phyloP scores from a whole-genome alignment of 2,113 vertebrate species.

The Casuarius casuarius region DNA sequence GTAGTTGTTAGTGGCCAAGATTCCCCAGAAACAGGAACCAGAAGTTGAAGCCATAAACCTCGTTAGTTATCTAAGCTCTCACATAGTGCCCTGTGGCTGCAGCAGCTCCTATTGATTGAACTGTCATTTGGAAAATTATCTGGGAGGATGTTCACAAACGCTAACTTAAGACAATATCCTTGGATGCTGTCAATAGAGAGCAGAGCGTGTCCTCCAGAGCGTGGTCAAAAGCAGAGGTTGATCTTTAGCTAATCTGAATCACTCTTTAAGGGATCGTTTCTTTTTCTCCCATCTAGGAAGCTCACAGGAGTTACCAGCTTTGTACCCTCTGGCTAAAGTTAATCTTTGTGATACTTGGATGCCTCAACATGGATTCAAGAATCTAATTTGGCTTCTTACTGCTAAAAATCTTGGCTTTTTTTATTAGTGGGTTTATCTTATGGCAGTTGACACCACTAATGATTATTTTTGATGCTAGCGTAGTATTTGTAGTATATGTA shows the following conservation, averaged over 20 bases:
- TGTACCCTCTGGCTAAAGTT: too few relatives aligned
- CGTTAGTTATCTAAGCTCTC: too few relatives aligned
- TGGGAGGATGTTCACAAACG: too few relatives aligned
- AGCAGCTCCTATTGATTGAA: not conserved
- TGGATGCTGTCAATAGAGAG: too few relatives aligned
- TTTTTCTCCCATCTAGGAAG: too few relatives aligned
- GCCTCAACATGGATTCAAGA: not conserved
- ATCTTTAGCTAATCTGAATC: too few relatives aligned
- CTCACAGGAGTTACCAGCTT: too few relatives aligned
- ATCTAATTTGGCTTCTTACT: not conserved
- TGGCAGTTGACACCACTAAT: not conserved
- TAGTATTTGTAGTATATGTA: not conserved
- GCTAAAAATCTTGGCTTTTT: not conserved
- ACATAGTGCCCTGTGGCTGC: not conserved
- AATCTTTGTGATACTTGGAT: not conserved
- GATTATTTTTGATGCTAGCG: not conserved
- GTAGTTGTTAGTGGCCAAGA: not conserved
- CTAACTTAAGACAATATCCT: too few relatives aligned
- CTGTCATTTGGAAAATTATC: not conserved
- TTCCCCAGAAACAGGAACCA: not conserved
- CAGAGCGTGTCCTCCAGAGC: too few relatives aligned
- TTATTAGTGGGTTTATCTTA: not conserved
- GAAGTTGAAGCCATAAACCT: too few relatives aligned
- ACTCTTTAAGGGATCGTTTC: too few relatives aligned
- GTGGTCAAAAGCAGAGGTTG: too few relatives aligned